phyloP scores from a whole-genome alignment of 2,113 vertebrate species.

The Mastomys coucha region DNA sequence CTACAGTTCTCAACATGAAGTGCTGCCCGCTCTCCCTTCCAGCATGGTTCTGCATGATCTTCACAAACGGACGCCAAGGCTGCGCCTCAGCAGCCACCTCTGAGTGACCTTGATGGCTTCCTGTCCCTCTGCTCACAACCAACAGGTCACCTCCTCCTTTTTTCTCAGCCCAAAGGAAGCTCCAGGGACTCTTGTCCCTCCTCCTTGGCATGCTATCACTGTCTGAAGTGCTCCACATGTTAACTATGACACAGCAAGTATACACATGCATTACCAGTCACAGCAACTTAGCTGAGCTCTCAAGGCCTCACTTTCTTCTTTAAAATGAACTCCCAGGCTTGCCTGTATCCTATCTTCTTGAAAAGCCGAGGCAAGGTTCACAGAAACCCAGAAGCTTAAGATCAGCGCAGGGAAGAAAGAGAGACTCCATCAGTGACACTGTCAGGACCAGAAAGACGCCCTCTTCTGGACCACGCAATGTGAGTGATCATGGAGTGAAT shows the following conservation, averaged over 20 bases:
- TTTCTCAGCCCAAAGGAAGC: background rate
- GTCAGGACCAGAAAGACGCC: background rate
- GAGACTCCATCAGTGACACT: background rate
- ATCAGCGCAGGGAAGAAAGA: background rate
- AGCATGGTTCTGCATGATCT: background rate
- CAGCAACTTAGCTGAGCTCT: background rate
- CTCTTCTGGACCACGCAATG: background rate
- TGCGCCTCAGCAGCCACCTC: accelerated
- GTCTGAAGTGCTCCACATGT: background rate
- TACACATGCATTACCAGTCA: background rate
- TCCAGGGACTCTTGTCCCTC: background rate
- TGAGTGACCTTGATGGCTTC: background rate
- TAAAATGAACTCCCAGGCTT: background rate
- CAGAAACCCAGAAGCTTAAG: background rate
- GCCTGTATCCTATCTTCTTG: background rate
- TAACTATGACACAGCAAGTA: background rate
- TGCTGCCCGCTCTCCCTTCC: background rate
- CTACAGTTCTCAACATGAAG: background rate
- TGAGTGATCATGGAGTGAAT: background rate
- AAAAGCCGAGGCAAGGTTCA: background rate
- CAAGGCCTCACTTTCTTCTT: background rate
- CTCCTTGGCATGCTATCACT: background rate
- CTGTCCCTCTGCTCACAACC: background rate
- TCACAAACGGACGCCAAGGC: background rate
- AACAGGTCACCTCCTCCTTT: background rate